Percentiles rank a stretch among this genome's conserved stretches.
Conservation (phyloP, 2,888 invertebrate species). For the Pyralis farinalis region DNA sequence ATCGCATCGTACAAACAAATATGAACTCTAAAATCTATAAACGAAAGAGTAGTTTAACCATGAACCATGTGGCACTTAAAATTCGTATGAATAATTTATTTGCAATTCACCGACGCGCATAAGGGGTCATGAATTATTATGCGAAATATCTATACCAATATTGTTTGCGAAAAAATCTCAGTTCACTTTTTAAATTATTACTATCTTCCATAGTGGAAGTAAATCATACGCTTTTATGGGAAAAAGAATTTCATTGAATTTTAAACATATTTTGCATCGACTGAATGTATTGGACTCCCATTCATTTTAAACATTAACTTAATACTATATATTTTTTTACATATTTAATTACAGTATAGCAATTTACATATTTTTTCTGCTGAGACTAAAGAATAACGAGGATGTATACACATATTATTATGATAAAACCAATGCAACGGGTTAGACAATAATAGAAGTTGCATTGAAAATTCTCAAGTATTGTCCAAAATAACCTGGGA, state of each 20-base stretch:
- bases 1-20: conserved; percentile 3
- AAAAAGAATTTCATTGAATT: too few relatives aligned
- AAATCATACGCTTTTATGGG: too few relatives aligned
- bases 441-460: conserved; percentile 35
- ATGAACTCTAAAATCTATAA: neutral
- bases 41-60: conserved; percentile 2
- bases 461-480: conserved; percentile 59
- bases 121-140: conserved; percentile 6
- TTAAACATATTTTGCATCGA: too few relatives aligned
- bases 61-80: conserved; percentile 6
- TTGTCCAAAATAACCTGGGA: conserved; percentile 63
- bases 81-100: conserved; percentile 18
- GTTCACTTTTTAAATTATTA: conserved; percentile 3
- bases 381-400: too few relatives aligned
- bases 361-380: too few relatives aligned
- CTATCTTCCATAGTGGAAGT: too few relatives aligned
- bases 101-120: conserved; percentile 10
- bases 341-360: too few relatives aligned
- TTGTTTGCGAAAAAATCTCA: conserved; percentile 1
- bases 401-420: neutral
- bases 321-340: too few relatives aligned
- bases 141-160: neutral
- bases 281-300: too few relatives aligned
- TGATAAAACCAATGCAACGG: conserved; percentile 13
- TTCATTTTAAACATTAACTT: too few relatives aligned